Evolutionary conservation across 2,113 vertebrate species (phyloP).

Genomic region (Oreocharis arfaki): DNA sequence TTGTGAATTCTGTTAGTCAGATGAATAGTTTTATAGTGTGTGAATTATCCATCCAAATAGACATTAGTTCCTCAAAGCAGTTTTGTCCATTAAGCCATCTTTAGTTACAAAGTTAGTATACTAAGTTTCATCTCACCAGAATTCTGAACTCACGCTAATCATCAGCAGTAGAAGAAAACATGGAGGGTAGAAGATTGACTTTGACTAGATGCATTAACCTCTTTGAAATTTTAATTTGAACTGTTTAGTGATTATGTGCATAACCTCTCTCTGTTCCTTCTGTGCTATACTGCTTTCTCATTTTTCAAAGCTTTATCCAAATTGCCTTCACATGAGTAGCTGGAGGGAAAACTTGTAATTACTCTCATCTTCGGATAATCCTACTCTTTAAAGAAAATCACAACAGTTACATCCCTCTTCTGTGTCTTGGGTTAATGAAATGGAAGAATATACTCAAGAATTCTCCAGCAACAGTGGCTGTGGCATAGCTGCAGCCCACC

Average conservation of each 20-base stretch:
- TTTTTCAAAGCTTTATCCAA: constrained; percentile 12
- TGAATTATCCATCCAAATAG: background rate
- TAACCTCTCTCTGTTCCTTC: background rate
- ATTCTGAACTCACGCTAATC: background rate
- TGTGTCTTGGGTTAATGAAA: background rate
- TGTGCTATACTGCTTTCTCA: background rate
- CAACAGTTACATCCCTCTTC: background rate
- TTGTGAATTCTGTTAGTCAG: background rate
- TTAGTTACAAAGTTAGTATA: background rate
- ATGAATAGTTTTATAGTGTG: background rate
- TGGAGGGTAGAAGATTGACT: background rate
- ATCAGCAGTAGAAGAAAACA: background rate
- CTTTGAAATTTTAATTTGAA: constrained; percentile 17
- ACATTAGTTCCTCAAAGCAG: background rate
- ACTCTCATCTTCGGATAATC: background rate
- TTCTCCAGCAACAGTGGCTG: background rate
- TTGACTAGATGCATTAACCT: background rate
- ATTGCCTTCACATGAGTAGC: background rate
- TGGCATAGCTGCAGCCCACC: background rate
- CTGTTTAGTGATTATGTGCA: background rate
- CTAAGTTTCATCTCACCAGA: background rate
- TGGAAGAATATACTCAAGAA: background rate
- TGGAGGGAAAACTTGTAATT: constrained; percentile 4
- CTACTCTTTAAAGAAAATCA: background rate
- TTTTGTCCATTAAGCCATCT: background rate